Evolutionary conservation across 2,797 vertebrate species (phyloP).

Genomic region (Hybognathus amarus): DNA sequence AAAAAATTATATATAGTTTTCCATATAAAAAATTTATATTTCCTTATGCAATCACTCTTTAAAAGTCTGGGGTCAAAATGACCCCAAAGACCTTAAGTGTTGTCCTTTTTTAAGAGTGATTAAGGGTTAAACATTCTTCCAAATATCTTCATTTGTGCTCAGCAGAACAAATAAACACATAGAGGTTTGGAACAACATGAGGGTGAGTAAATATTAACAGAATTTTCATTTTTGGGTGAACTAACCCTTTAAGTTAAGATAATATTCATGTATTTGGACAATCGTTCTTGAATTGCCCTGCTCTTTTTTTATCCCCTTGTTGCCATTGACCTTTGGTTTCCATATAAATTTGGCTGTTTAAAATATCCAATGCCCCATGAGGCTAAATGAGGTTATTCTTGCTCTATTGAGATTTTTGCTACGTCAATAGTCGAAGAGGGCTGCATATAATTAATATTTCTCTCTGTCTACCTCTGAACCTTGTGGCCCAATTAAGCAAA

Average conservation of each 20-base stretch:
- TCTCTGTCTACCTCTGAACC: conserved; percentile 67
- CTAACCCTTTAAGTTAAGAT: conserved; percentile 54
- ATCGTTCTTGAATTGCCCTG: conserved; percentile 71
- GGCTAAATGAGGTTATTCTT: conserved; percentile 74
- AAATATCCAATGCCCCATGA: conserved; percentile 74
- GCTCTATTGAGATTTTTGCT: conserved; percentile 69
- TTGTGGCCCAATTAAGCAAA: conserved; percentile 77
- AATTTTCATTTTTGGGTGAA: no score
- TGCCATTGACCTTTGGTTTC: conserved; percentile 70
- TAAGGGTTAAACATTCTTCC: no score
- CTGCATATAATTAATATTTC: conserved; percentile 80
- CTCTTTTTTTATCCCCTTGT: conserved; percentile 71
- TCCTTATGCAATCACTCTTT: no score
- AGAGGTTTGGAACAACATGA: no score
- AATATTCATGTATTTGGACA: conserved; percentile 68
- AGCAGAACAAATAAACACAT: no score
- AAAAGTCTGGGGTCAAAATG: no score
- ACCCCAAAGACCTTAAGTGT: no score
- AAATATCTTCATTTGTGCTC: no score
- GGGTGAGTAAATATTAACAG: no score
- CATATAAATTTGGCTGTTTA: conserved; percentile 77
- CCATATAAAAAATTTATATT: no score
- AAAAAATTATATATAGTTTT: no score
- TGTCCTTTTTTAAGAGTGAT: no score
- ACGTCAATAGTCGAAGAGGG: conserved; percentile 74